Evolutionary conservation across 2,888 invertebrate species (phyloP), one percentile per base, ranked within the genome.

Genomic region (Eristalis intricaria): DNA sequence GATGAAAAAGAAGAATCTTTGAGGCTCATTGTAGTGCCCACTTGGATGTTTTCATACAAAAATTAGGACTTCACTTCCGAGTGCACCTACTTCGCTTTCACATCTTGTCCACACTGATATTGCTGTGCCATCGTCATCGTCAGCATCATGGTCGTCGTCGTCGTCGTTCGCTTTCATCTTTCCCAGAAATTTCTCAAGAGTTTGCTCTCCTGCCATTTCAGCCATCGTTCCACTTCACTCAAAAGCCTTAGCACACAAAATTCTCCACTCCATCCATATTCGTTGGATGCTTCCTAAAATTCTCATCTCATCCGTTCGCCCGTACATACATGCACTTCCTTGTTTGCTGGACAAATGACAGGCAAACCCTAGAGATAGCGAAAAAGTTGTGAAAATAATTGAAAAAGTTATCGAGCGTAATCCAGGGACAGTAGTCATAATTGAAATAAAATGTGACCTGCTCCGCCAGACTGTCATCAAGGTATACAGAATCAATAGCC

Each of bases 401-500:
- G 64, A 70, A 78, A 78, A 78, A 78, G 64, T 70, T 78, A 68
- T 61, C 68, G 61, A 38, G 43, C 68, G 43, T 68, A 76, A 60
- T 66, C 63, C 56, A 56, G 77, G 69, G 56, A 65, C 64, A 40
- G 63, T 64, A 64, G 70, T 70, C 64, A 65, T 71, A 78, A 78
- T 78, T 78, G 78, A 78, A 71, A 70, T 78, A 71, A 78, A 71
- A 78, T 65, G 65, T 40, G 35, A 58, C 56, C n/a, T 50, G 69
- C 69, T 56, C 69, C 35, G 38, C 69, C 43, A 77, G 75, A 29
- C 13, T 8, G 35, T 50, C 58, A 40, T 40, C 66, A 60, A 66
- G 58, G 75, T 60, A 63, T 35, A 19, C 8, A 22, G 40, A 61
- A 50, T 13, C 26, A 69, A 70, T 23, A 60, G 63, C 69, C 69